phyloP scores from a whole-genome alignment of 2,888 invertebrate genomes.

The Eilema griseolum region DNA sequence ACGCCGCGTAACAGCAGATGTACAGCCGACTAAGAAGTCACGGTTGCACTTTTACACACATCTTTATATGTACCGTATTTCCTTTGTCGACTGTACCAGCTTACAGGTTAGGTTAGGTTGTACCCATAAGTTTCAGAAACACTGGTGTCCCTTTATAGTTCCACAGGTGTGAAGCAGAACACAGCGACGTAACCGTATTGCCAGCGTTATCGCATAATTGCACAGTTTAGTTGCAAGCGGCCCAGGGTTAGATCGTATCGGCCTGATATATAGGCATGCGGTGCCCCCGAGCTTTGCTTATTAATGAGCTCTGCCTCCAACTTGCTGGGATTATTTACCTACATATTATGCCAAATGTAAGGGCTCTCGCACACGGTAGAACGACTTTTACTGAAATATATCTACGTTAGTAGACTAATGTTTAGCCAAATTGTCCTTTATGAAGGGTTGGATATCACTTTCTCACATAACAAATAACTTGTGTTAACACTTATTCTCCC shows the following conservation, averaged over 20 bases:
- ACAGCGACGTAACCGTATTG: conserved; percentile 25
- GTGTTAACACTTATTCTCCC: too few relatives aligned
- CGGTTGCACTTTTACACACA: too few relatives aligned
- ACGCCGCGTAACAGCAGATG: too few relatives aligned
- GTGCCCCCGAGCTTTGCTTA: conserved; percentile 66
- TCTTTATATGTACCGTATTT: too few relatives aligned
- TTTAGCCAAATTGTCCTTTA: too few relatives aligned
- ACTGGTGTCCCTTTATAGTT: not conserved
- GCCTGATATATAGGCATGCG: conserved; percentile 72
- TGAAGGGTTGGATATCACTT: too few relatives aligned
- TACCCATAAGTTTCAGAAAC: not conserved
- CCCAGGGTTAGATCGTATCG: conserved; percentile 71
- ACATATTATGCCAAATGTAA: conserved; percentile 9
- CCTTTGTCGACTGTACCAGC: too few relatives aligned
- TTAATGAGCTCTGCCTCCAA: conserved; percentile 65
- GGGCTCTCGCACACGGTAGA: not conserved
- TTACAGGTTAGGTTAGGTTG: not conserved
- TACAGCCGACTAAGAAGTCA: too few relatives aligned
- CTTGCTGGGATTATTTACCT: conserved; percentile 56
- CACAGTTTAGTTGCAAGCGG: conserved; percentile 74
- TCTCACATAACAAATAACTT: too few relatives aligned
- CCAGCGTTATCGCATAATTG: conserved; percentile 60
- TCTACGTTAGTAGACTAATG: not conserved
- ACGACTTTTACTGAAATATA: not conserved
- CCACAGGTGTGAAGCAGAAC: conserved; percentile 13